These are phyloP conservation scores for Brachyptera risi DNA, from an alignment of 2,888 invertebrate genomes.

Conservation along the genomic window DNA sequence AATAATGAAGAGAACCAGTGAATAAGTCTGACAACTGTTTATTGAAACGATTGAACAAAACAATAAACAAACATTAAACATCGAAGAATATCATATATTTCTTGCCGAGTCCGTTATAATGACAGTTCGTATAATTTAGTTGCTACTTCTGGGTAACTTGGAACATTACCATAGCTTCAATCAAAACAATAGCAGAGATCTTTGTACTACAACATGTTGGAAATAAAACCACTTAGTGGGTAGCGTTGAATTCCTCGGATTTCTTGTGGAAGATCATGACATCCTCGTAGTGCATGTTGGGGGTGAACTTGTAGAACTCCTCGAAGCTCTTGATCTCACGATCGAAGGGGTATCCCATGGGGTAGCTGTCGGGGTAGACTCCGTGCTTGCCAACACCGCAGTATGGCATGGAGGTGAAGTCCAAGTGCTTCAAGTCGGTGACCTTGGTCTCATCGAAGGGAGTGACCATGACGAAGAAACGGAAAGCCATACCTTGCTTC, in stretches of 20 bases:
- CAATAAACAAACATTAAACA: too few relatives aligned
- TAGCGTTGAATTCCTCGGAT: conserved; percentile 26
- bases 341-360: conserved; percentile 72
- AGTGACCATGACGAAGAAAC: conserved; percentile 59
- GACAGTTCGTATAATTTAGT: too few relatives aligned
- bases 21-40: too few relatives aligned
- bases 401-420: conserved; percentile 42
- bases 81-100: too few relatives aligned
- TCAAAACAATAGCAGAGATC: too few relatives aligned
- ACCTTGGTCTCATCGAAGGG: conserved; percentile 30
- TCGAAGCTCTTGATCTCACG: conserved; percentile 52
- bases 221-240: background rate
- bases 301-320: conserved; percentile 39
- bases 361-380: conserved; percentile 50
- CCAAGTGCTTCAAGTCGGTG: conserved; percentile 23
- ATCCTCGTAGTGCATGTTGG: conserved; percentile 59
- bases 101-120: too few relatives aligned
- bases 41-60: too few relatives aligned
- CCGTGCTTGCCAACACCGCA: conserved; percentile 48
- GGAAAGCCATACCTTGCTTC: conserved; percentile 59
- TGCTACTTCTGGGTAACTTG: too few relatives aligned
- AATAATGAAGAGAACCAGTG: too few relatives aligned
- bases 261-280: conserved; percentile 57
- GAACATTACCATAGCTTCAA: too few relatives aligned
- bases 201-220: background rate